Percentiles rank a stretch among this genome's conserved stretches.
phyloP scores from a whole-genome alignment of 2,888 invertebrate species.

The Drosophila yooni region DNA sequence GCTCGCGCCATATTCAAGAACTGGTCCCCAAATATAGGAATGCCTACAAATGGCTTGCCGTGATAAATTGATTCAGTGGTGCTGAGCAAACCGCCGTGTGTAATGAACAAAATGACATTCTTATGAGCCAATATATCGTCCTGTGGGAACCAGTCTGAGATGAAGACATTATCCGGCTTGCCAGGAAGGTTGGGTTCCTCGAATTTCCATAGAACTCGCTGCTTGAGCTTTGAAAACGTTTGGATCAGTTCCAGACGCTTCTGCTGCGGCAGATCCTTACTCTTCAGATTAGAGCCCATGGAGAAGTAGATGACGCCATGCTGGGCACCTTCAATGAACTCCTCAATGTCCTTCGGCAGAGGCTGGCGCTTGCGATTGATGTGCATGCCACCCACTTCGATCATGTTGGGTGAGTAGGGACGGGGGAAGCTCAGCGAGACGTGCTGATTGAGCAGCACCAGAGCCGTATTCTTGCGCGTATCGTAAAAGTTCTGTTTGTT shows the following conservation, averaged over 20 bases:
- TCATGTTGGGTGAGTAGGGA: slow-evolving; percentile 84
- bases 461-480: slow-evolving; percentile 74
- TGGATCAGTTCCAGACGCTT: slow-evolving; percentile 74
- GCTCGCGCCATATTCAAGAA: slow-evolving; percentile 85
- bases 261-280: slow-evolving; percentile 69
- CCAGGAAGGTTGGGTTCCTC: slow-evolving; percentile 80
- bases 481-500: slow-evolving; percentile 71
- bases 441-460: slow-evolving; percentile 83
- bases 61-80: slow-evolving; percentile 86
- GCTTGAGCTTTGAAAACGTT: slow-evolving; percentile 78
- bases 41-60: slow-evolving; percentile 86
- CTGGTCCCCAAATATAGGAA: slow-evolving; percentile 86
- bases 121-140: slow-evolving; percentile 85
- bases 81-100: slow-evolving; percentile 86
- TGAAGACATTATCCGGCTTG: slow-evolving; percentile 81
- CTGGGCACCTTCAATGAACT: slow-evolving; percentile 83
- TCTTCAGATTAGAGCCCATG: slow-evolving; percentile 85
- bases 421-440: slow-evolving; percentile 81
- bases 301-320: slow-evolving; percentile 86
- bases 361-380: slow-evolving; percentile 79
- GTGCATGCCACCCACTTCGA: slow-evolving; percentile 85
- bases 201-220: slow-evolving; percentile 85
- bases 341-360: slow-evolving; percentile 82
- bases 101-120: slow-evolving; percentile 85
- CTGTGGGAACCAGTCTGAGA: slow-evolving; percentile 85